phyloP scores from a whole-genome alignment of 2,888 invertebrate genomes.

The Lutraria lutraria region DNA sequence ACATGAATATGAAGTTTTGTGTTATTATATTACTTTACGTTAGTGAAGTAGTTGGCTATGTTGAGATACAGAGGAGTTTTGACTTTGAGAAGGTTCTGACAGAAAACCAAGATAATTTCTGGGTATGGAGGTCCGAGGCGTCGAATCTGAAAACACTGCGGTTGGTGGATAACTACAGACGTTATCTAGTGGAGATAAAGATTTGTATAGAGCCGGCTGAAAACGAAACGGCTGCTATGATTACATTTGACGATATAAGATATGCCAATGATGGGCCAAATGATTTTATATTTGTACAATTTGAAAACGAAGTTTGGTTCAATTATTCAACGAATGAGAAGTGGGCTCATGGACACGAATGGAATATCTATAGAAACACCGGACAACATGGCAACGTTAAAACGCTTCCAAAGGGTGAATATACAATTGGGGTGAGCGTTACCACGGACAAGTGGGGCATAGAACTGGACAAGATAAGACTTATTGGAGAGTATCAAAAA shows the following conservation, averaged over 20 bases:
- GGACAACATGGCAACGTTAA: slow-evolving; percentile 47
- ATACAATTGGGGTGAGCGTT: slow-evolving; percentile 51
- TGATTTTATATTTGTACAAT: slow-evolving; percentile 50
- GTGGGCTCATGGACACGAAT: slow-evolving; percentile 63
- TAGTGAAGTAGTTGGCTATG: slow-evolving; percentile 34
- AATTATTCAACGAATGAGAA: slow-evolving; percentile 50
- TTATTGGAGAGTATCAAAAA: slow-evolving; percentile 60
- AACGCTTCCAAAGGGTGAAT: slow-evolving; percentile 46
- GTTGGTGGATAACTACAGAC: slow-evolving; percentile 46
- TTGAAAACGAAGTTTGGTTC: slow-evolving; percentile 46
- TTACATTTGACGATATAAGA: slow-evolving; percentile 57
- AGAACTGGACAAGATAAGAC: slow-evolving; percentile 61
- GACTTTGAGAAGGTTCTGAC: slow-evolving; percentile 54
- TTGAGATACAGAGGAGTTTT: slow-evolving; percentile 60
- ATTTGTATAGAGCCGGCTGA: slow-evolving; percentile 54
- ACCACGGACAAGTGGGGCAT: slow-evolving; percentile 62
- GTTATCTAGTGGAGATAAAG: slow-evolving; percentile 47
- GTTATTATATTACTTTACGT: slow-evolving; percentile 3
- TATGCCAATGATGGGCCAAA: slow-evolving; percentile 64
- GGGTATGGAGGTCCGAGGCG: slow-evolving; percentile 65
- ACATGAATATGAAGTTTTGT: slow-evolving; percentile 20
- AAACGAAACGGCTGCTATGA: slow-evolving; percentile 22
- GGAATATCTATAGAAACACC: slow-evolving; percentile 65
- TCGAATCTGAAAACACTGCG: slow-evolving; percentile 51
- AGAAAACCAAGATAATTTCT: slow-evolving; percentile 32